phyloP scores from a whole-genome alignment of 2,797 vertebrate species.

The Enteromius treurensis region DNA sequence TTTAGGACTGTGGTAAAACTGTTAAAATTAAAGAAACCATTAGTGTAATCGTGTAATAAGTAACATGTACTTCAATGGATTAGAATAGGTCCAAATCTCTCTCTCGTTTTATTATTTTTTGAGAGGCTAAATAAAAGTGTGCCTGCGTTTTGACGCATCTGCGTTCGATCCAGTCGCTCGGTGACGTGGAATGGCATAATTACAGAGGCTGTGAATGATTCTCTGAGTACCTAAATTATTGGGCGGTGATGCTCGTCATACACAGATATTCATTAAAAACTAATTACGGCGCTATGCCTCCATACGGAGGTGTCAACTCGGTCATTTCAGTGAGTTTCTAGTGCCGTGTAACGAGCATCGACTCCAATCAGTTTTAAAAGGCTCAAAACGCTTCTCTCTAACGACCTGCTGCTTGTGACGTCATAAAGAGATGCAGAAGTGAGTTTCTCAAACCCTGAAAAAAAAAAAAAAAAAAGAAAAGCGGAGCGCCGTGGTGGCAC shows the following conservation, averaged over 20 bases:
- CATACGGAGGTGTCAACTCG: slow-evolving; percentile 23
- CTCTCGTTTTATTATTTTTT: neutral
- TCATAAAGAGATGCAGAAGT: slow-evolving; percentile 42
- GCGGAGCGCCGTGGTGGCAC: slow-evolving; percentile 25
- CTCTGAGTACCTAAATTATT: slow-evolving; percentile 23
- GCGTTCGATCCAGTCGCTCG: neutral
- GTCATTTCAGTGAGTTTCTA: slow-evolving; percentile 40
- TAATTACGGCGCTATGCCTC: slow-evolving; percentile 36
- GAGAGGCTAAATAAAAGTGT: neutral
- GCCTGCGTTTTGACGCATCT: slow-evolving; percentile 18
- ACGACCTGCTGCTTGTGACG: slow-evolving; percentile 31
- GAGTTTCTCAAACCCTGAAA: slow-evolving; percentile 57
- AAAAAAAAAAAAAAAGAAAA: slow-evolving; percentile 20
- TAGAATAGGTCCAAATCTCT: neutral
- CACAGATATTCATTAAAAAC: slow-evolving; percentile 52
- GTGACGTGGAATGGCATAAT: slow-evolving; percentile 7
- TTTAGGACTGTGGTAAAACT: neutral
- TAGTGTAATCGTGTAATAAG: neutral
- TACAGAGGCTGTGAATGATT: slow-evolving; percentile 27
- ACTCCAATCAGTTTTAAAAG: neutral
- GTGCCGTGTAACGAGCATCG: neutral
- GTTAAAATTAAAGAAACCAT: neutral
- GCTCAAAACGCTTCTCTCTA: neutral
- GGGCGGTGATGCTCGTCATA: slow-evolving; percentile 37
- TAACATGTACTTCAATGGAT: neutral